Evolutionary conservation across 1,140 invertebrate genomes (phyloP), one percentile per base, ranked within the genome.

Genomic region (Drosophila tsacasi): DNA sequence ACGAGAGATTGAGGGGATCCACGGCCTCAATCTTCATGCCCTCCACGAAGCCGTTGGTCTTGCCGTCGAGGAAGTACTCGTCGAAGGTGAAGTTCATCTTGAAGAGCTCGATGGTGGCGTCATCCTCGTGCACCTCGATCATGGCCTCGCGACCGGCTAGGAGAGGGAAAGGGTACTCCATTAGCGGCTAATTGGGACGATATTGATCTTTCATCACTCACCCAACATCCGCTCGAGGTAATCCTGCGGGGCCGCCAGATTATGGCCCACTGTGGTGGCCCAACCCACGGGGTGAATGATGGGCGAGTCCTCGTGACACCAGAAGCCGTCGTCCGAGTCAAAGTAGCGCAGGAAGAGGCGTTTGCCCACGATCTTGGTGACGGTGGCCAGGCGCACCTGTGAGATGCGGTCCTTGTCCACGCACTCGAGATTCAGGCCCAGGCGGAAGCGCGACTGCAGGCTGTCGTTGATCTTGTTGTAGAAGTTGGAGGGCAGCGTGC

Each of bases 11-110:
- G 0, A 99, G 93, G 0, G 98, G 98, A 94, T 99, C 98, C 52
- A 99, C 98, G 0, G 98, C 98, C 94, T 99, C 98, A 27, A 99
- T 93, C 93, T 99, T 99, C 98, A 99, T 99, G 44, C 98, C 98
- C 81, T 97, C 96, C 27, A 95, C 93, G 89, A 99, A 98, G 5
- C 95, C 93, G 52, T 93, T 92, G 1, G 78, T 85, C 71, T 91
- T 93, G 47, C 89, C 91, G 54, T 93, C 92, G 46, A 89, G 30
- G 59, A 84, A 93, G 58, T 93, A 93, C 80, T 93, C 92, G 54
- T 93, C 91, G 76, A 78, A 94, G 72, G 71, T 94, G 77, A 74
- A 93, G 59, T 83, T 94, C 92, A 93, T 94, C 67, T 94, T 94
- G 92, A 98, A 97, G 39, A 96, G 94, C 68, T 96, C 96, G 81